Conservation (phyloP, 2,797 vertebrate genomes). For the Danio albolineatus region DNA sequence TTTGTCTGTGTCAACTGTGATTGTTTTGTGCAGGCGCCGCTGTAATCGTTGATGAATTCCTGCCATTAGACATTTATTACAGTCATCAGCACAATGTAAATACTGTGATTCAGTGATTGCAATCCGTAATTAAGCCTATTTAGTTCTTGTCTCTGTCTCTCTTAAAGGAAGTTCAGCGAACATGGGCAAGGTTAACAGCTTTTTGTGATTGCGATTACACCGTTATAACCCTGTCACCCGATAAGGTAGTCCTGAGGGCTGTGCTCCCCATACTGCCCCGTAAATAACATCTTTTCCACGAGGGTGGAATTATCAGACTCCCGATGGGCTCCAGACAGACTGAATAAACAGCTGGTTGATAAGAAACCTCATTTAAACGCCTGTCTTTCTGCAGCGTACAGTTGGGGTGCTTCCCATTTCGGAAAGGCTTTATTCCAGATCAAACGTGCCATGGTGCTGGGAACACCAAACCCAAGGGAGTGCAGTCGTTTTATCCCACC, state of each 20-base stretch:
- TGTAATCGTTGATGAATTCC: not conserved
- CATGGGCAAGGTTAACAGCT: slow-evolving; percentile 58
- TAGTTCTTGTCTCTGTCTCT: not conserved
- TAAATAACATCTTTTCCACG: slow-evolving; percentile 61
- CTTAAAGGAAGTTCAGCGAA: slow-evolving; percentile 18
- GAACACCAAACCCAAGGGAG: slow-evolving; percentile 41
- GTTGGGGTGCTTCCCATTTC: slow-evolving; percentile 37
- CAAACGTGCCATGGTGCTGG: slow-evolving; percentile 30
- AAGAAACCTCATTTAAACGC: slow-evolving; percentile 57
- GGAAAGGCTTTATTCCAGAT: slow-evolving; percentile 50
- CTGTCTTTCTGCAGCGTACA: slow-evolving; percentile 46
- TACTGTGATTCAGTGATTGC: slow-evolving; percentile 30
- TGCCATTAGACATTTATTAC: not conserved
- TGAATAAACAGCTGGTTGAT: slow-evolving; percentile 68
- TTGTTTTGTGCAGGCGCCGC: not conserved
- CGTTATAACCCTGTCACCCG: slow-evolving; percentile 59
- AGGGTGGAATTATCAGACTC: slow-evolving; percentile 60
- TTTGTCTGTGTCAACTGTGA: not conserved
- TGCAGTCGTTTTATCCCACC: slow-evolving; percentile 54
- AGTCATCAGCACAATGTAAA: slow-evolving; percentile 25
- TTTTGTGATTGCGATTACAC: slow-evolving; percentile 63
- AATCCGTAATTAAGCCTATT: slow-evolving; percentile 11
- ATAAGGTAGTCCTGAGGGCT: slow-evolving; percentile 67
- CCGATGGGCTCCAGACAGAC: slow-evolving; percentile 35
- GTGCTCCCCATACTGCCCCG: slow-evolving; percentile 61